These are phyloP conservation scores for Drosophila quinaria DNA, from an alignment of 2,888 invertebrate species.

Conservation along the genomic window DNA sequence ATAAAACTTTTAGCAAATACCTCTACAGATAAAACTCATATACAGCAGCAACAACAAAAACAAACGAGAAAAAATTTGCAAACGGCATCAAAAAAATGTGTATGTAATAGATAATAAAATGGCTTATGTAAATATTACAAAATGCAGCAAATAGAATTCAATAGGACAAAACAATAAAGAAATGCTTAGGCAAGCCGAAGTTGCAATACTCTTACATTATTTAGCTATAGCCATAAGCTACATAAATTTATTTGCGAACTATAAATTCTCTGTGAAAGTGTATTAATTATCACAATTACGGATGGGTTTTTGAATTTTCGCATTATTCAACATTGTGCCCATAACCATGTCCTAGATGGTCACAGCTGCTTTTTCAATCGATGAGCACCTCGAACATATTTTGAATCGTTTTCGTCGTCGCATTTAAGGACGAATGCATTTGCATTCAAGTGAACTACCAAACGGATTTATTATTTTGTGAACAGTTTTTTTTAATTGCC, in stretches of 20 bases:
- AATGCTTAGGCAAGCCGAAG: neutral
- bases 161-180: neutral
- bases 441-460: constrained; percentile 34
- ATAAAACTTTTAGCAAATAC: constrained; percentile 82
- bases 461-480: constrained; percentile 73
- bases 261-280: neutral
- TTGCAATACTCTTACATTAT: neutral
- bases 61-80: constrained; percentile 13
- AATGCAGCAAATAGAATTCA: constrained; percentile 29
- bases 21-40: constrained; percentile 67
- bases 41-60: constrained; percentile 5
- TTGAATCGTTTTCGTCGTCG: constrained; percentile 35
- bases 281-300: constrained; percentile 11
- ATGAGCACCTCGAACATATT: constrained; percentile 36
- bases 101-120: constrained; percentile 68
- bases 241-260: neutral
- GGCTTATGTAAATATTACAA: constrained; percentile 72
- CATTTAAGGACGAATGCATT: constrained; percentile 35
- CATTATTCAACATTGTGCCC: constrained; percentile 15
- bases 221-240: neutral
- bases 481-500: constrained; percentile 62
- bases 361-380: constrained; percentile 33
- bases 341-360: constrained; percentile 4
- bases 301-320: constrained; percentile 21
- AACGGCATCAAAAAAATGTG: constrained; percentile 22